Evolutionary conservation across 53 echinoderm and acorn worm species (phyloP).

Genomic region (Temnopleurus reevesii): DNA sequence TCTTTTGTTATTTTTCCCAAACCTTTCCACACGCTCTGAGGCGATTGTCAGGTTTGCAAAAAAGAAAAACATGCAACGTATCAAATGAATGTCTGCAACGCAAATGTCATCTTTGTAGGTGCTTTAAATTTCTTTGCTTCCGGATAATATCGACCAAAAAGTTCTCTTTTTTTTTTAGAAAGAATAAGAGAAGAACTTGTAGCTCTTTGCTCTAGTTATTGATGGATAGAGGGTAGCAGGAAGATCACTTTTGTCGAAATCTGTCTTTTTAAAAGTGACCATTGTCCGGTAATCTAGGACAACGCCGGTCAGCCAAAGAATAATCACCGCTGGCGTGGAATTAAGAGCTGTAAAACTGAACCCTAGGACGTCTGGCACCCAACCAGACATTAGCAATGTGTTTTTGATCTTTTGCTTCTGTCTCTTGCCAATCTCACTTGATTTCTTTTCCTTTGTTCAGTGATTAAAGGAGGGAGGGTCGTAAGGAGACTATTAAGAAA

Average conservation of each 20-base stretch:
- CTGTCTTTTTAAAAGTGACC: constrained; percentile 7
- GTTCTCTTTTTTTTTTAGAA: neutral
- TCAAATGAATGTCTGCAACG: neutral
- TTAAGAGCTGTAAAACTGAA: constrained; percentile 19
- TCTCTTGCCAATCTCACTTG: neutral
- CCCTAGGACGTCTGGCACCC: constrained; percentile 31
- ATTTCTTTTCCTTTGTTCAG: neutral
- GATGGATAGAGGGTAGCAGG: constrained; percentile 24
- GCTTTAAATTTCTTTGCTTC: neutral
- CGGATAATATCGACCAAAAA: neutral
- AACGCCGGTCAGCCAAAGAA: constrained; percentile 30
- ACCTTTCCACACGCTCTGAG: neutral
- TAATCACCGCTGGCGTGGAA: constrained; percentile 50
- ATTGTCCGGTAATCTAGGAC: constrained; percentile 42
- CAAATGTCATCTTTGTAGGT: constrained; percentile 7
- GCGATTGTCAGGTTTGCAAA: neutral
- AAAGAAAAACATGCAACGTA: neutral
- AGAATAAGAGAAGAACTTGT: neutral
- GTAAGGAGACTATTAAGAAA: neutral
- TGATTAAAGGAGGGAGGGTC: neutral
- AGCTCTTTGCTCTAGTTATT: constrained; percentile 11
- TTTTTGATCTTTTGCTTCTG: neutral
- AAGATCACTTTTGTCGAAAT: constrained; percentile 20
- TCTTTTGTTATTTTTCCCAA: no score
- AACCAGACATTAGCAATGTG: constrained; percentile 6